These are phyloP conservation scores for Nyctibius grandis DNA, from an alignment of 2,797 vertebrate genomes.

Conservation along the genomic window DNA sequence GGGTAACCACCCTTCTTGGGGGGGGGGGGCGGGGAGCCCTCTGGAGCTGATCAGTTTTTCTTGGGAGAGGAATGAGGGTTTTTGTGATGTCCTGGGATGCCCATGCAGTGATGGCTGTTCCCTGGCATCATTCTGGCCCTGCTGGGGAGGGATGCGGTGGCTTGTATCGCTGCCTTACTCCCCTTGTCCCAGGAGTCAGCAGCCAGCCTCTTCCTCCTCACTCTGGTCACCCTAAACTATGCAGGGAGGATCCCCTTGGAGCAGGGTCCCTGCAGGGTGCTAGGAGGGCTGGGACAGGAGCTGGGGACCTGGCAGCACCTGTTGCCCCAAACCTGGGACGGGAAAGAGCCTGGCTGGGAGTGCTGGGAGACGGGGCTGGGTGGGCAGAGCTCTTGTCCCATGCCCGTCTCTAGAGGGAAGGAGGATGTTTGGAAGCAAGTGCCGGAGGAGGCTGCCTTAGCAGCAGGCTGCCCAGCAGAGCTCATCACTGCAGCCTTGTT, in stretches of 20 bases:
- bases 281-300: background rate
- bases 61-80: background rate
- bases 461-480: background rate
- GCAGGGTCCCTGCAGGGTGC: background rate
- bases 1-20: background rate
- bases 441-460: background rate
- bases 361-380: background rate
- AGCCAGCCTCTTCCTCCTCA: background rate
- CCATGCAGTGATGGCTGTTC: background rate
- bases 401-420: background rate
- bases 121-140: background rate
- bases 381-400: background rate
- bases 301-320: background rate
- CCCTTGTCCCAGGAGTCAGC: background rate
- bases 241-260: background rate
- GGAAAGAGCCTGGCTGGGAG: background rate
- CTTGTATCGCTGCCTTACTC: background rate
- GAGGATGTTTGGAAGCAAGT: background rate
- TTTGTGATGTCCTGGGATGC: background rate
- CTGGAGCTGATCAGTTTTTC: background rate
- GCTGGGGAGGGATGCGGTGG: background rate
- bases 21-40: background rate
- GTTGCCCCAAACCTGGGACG: background rate
- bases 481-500: background rate
- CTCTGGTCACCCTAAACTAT: background rate